Conservation (phyloP, 2,888 invertebrate species). For the Epistrophe grossulariae region DNA sequence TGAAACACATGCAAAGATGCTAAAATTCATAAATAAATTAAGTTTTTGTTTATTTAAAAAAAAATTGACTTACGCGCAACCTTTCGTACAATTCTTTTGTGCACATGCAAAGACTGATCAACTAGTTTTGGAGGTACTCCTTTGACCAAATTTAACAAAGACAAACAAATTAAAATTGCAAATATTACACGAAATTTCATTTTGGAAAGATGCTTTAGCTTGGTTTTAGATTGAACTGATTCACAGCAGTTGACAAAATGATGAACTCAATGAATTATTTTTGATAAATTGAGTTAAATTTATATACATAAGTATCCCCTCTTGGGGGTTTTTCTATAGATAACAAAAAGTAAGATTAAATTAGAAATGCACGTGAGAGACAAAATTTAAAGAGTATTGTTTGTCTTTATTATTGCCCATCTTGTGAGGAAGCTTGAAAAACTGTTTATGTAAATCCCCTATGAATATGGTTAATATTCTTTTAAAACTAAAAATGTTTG, state of each 20-base stretch:
- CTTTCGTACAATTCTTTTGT: neutral
- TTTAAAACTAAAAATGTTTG: too few species aligned
- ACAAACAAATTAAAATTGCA: conserved; percentile 6
- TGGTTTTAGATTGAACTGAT: neutral
- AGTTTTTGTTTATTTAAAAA: neutral
- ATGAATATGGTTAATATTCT: neutral
- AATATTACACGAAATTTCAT: conserved; percentile 15
- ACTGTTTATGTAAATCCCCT: neutral
- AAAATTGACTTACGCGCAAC: conserved; percentile 12
- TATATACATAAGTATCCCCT: neutral
- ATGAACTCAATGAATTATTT: neutral
- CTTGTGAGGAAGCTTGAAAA: neutral
- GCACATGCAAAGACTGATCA: neutral
- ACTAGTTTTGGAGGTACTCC: neutral
- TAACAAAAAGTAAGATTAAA: neutral
- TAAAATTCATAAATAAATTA: neutral
- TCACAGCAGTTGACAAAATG: neutral
- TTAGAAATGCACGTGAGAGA: neutral
- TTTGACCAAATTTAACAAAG: neutral
- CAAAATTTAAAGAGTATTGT: neutral
- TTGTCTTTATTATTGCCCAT: neutral
- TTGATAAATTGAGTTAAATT: neutral
- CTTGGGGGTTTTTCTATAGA: neutral
- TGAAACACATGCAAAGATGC: conserved; percentile 4
- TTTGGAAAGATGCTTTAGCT: neutral